These are phyloP conservation scores for Pitangus sulphuratus DNA, from an alignment of 2,797 vertebrate genomes.

Conservation along the genomic window DNA sequence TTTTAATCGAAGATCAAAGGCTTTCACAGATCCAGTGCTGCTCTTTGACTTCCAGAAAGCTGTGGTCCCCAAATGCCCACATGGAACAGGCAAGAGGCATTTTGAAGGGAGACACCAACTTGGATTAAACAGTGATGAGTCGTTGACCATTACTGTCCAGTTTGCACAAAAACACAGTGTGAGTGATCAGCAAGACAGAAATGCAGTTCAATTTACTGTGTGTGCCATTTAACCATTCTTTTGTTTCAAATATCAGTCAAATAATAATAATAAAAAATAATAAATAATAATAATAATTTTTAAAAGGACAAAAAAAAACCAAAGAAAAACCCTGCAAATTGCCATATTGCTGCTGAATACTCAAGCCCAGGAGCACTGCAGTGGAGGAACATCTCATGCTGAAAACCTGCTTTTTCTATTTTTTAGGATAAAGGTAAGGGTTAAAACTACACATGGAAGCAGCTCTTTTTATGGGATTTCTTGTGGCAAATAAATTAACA, in stretches of 20 bases:
- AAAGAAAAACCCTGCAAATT: not conserved
- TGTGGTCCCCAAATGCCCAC: too few relatives aligned
- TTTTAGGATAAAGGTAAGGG: not conserved
- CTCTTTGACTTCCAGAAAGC: too few relatives aligned
- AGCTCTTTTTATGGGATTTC: not conserved
- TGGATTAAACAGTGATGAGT: not conserved
- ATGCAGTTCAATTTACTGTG: not conserved
- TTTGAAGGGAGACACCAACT: not conserved
- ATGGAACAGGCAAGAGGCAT: not conserved
- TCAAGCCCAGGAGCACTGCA: not conserved
- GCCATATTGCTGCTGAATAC: not conserved
- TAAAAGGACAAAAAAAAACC: not conserved
- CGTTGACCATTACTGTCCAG: not conserved
- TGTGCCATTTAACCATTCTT: not conserved
- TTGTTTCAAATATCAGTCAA: not conserved
- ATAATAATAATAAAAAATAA: not conserved
- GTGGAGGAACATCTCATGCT: rapidly evolving
- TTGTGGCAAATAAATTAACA: not conserved
- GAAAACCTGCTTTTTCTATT: not conserved
- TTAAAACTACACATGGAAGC: not conserved
- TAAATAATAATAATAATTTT: too few relatives aligned
- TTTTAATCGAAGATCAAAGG: too few relatives aligned
- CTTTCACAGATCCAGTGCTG: too few relatives aligned
- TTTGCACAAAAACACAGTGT: not conserved
- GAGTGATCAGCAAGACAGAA: not conserved